phyloP scores from a whole-genome alignment of 2,797 vertebrate genomes.

The Falco columbarius region DNA sequence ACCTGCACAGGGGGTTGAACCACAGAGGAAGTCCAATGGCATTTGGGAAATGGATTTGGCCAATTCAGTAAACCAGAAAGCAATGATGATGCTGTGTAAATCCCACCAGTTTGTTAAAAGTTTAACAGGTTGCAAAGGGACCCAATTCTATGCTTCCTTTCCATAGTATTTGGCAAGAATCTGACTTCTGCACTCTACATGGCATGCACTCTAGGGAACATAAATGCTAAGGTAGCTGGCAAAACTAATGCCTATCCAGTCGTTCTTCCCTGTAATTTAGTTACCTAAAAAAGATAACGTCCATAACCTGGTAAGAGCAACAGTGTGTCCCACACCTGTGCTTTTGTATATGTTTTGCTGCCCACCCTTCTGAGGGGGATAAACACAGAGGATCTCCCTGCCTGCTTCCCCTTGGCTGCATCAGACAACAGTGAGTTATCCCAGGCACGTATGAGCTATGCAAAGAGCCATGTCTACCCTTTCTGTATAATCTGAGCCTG shows the following conservation, averaged over 20 bases:
- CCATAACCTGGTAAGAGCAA: not conserved
- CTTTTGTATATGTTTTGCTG: not conserved
- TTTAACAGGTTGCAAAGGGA: not conserved
- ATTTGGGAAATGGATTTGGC: not conserved
- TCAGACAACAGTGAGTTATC: fast-evolving
- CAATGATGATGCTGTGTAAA: not conserved
- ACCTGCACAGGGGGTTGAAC: not conserved
- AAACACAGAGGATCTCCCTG: not conserved
- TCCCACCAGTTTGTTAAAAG: not conserved
- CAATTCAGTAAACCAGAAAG: not conserved
- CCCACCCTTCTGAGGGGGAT: not conserved
- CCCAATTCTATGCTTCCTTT: not conserved
- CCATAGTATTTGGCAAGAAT: not conserved
- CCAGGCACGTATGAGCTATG: not conserved
- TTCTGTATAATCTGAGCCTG: not conserved
- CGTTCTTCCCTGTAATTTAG: not conserved
- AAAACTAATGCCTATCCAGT: not conserved
- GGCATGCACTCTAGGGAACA: not conserved
- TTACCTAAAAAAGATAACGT: not conserved
- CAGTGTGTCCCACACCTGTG: not conserved
- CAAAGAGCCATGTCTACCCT: not conserved
- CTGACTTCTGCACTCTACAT: not conserved
- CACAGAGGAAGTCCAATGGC: not conserved
- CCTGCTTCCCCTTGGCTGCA: not conserved
- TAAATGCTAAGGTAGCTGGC: not conserved